A percentile compares a stretch with the other conserved stretches of the same genome.
These are phyloP conservation scores for Cardiocondyla obscurior DNA, from an alignment of 1,140 invertebrate species.

Conservation along the genomic window DNA sequence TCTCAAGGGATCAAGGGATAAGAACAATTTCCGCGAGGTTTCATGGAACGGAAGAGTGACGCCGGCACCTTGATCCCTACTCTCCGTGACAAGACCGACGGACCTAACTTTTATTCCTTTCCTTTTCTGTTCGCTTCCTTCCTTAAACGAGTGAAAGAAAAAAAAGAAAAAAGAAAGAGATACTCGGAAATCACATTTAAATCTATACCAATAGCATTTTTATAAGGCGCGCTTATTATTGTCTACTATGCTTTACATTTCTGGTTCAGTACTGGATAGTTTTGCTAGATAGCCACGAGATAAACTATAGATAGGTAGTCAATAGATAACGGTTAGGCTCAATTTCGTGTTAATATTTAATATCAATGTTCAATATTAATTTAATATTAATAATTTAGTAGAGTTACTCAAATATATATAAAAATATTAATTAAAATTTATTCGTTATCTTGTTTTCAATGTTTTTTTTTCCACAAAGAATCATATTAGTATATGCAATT, in stretches of 20 bases:
- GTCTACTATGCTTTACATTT: too few species aligned
- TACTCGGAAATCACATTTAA: slow-evolving; percentile 11
- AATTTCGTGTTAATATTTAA: too few species aligned
- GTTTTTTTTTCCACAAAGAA: background rate
- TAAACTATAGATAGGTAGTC: too few species aligned
- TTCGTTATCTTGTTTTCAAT: background rate
- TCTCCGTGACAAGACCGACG: slow-evolving; percentile 31
- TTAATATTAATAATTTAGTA: background rate
- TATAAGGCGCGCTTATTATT: too few species aligned
- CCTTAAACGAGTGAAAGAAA: background rate
- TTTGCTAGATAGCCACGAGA: too few species aligned
- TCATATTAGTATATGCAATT: background rate
- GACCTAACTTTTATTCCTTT: slow-evolving; percentile 22
- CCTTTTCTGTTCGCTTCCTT: background rate
- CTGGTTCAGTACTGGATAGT: too few species aligned
- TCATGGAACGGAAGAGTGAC: slow-evolving; percentile 60
- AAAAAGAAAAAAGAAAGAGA: background rate
- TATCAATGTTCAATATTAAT: too few species aligned
- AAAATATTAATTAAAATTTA: background rate
- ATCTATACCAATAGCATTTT: background rate
- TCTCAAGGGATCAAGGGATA: slow-evolving; percentile 71
- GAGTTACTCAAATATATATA: background rate
- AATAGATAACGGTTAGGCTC: too few species aligned
- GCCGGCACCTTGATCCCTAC: slow-evolving; percentile 51
- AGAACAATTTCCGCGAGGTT: slow-evolving; percentile 69